These are phyloP conservation scores for Micromys minutus DNA, from an alignment of 2,113 vertebrate genomes.

Conservation along the genomic window DNA sequence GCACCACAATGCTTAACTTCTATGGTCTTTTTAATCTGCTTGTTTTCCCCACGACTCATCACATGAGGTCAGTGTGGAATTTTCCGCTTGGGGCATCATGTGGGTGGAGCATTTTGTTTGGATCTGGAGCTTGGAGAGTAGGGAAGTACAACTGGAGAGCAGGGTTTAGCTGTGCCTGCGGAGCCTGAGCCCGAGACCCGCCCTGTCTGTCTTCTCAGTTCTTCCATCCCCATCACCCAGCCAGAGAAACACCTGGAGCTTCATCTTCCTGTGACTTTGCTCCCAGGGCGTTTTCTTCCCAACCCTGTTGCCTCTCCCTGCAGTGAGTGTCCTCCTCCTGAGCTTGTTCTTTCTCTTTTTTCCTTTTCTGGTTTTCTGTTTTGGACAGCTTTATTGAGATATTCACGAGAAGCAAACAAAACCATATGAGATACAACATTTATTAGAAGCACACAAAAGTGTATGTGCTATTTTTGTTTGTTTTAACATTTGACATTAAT, in stretches of 20 bases:
- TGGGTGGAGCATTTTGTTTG: background rate
- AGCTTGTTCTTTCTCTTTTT: background rate
- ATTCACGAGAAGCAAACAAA: background rate
- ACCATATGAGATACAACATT: background rate
- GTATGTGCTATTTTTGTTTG: background rate
- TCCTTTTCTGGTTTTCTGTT: background rate
- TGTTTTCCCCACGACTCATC: background rate
- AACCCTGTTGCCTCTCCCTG: background rate
- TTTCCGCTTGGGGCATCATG: background rate
- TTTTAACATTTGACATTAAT: background rate
- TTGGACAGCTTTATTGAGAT: background rate
- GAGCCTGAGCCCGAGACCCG: background rate
- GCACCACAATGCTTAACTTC: background rate
- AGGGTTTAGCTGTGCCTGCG: background rate
- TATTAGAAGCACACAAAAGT: background rate
- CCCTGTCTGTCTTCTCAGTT: background rate
- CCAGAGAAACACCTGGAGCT: background rate
- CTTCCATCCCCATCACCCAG: background rate
- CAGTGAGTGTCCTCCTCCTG: background rate
- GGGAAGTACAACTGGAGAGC: background rate
- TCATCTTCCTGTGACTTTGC: background rate
- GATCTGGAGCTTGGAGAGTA: background rate
- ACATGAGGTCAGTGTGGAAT: background rate
- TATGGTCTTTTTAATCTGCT: background rate
- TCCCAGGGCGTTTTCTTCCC: background rate